Conservation (phyloP, 2,888 invertebrate genomes). For the Eudasyphora cyanicolor region DNA sequence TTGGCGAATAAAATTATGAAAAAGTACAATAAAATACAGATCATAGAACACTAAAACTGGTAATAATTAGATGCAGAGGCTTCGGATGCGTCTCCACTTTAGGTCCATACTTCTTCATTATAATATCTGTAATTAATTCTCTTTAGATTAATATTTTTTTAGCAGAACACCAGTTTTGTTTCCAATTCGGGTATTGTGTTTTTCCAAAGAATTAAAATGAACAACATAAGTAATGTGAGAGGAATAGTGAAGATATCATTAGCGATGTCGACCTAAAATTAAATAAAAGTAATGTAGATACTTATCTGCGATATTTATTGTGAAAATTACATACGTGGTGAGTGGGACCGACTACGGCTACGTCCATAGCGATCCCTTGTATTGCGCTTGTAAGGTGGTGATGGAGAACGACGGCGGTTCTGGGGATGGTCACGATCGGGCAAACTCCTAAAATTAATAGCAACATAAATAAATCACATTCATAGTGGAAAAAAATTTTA, state of each 20-base stretch:
- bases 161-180: no score
- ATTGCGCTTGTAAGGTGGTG: slow-evolving; percentile 70
- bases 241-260: slow-evolving; percentile 45
- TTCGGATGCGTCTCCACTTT: no score
- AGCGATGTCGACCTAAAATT: slow-evolving; percentile 71
- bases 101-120: no score
- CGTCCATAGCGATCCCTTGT: slow-evolving; percentile 70
- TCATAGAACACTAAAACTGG: no score
- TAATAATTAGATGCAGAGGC: no score
- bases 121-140: no score
- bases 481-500: no score
- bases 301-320: no score
- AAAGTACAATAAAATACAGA: neutral
- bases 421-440: slow-evolving; percentile 69
- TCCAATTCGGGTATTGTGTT: neutral
- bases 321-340: slow-evolving; percentile 71
- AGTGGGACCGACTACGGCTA: slow-evolving; percentile 74
- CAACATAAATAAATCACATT: no score
- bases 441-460: no score
- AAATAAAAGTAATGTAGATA: neutral
- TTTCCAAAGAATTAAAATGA: neutral
- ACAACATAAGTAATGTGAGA: neutral
- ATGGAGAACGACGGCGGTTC: slow-evolving; percentile 68
- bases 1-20: neutral
- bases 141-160: no score